A percentile compares a stretch with the other conserved stretches of the same genome.
These are phyloP conservation scores for Urocyon cinereoargenteus DNA, from an alignment of 2,797 vertebrate genomes.

Conservation along the genomic window DNA sequence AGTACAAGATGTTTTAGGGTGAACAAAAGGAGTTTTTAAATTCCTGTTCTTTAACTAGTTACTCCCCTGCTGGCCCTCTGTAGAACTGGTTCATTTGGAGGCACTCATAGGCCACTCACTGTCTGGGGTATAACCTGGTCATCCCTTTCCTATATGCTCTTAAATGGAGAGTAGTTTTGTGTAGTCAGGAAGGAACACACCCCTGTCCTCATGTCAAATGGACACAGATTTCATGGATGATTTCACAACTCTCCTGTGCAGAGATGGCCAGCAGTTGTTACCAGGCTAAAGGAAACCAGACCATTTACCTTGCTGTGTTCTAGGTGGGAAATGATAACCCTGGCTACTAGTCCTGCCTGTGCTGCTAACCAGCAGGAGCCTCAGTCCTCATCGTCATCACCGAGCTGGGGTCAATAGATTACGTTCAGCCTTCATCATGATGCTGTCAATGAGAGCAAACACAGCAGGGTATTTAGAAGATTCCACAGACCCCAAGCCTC, in stretches of 20 bases:
- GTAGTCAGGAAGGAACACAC: background rate
- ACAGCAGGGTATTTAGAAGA: background rate
- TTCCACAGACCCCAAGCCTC: background rate
- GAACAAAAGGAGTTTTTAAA: background rate
- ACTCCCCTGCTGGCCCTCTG: background rate
- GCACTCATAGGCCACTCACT: background rate
- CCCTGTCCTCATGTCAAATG: background rate
- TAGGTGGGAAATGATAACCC: background rate
- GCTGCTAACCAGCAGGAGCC: background rate
- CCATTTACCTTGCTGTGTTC: background rate
- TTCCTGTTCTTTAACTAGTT: background rate
- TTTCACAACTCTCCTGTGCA: background rate
- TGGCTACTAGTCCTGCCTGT: background rate
- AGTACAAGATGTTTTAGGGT: background rate
- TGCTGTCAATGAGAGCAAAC: background rate
- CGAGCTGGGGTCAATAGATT: background rate
- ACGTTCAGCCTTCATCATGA: background rate
- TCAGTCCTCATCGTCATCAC: background rate
- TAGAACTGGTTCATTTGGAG: background rate
- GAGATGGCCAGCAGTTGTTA: background rate
- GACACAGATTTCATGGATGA: background rate
- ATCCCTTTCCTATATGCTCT: background rate
- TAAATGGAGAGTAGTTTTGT: background rate
- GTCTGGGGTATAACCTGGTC: background rate
- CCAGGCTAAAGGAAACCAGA: background rate